These are phyloP conservation scores for Acropora yongei DNA, from an alignment of 64 coral and sea anemone species.

Conservation along the genomic window DNA sequence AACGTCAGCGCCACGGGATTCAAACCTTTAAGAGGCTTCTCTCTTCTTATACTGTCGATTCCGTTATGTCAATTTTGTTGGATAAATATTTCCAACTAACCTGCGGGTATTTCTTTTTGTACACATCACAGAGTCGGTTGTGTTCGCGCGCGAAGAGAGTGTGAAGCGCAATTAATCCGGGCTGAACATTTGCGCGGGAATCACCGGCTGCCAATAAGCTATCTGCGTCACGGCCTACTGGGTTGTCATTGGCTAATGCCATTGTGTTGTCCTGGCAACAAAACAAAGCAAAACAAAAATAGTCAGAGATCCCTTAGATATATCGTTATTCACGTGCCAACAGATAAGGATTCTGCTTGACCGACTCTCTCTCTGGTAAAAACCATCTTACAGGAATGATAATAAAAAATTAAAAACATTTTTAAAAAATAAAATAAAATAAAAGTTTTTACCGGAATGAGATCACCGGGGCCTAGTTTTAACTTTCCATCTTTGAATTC, in stretches of 20 bases:
- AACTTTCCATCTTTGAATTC: slow-evolving; percentile 82
- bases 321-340: neutral
- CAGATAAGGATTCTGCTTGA: too few species aligned
- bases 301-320: neutral
- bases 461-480: slow-evolving; percentile 66
- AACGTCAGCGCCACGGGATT: too few species aligned
- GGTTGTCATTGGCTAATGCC: slow-evolving; percentile 85
- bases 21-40: too few species aligned
- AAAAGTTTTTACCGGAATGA: slow-evolving; percentile 67
- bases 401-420: too few species aligned
- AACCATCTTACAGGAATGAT: too few species aligned
- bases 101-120: slow-evolving; percentile 48
- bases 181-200: slow-evolving; percentile 85
- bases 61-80: too few species aligned
- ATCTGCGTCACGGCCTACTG: slow-evolving; percentile 76
- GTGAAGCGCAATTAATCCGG: slow-evolving; percentile 86
- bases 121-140: slow-evolving; percentile 88
- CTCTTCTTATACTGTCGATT: too few species aligned
- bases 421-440: too few species aligned
- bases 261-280: slow-evolving; percentile 76
- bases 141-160: slow-evolving; percentile 91
- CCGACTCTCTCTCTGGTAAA: too few species aligned
- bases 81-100: slow-evolving; percentile 14
- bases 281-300: neutral
- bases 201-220: slow-evolving; percentile 82